Base-by-base conservation (phyloP, 1,140 invertebrate species). In the Maconellicoccus hirsutus region DNA sequence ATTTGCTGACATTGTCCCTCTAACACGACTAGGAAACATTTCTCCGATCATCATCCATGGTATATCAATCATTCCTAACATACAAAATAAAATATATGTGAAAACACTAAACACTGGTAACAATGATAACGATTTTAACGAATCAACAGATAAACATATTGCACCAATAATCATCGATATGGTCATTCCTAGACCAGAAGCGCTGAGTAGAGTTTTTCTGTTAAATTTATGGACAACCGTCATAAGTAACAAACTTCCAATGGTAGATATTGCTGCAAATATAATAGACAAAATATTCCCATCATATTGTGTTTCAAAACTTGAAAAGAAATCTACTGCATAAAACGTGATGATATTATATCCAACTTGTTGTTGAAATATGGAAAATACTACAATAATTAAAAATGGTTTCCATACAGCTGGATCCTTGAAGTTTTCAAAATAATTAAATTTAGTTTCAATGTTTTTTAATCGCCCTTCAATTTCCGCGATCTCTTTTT, bases 291-390 rank as follows among this genome's bases (percentile, higher is more conserved):
- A 84, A 0, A 86, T 79, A 74, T 86, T 86, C 38, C 86, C 86
- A 73, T 91, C 84, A 0, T 90, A 79, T 70, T 82, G 82, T 14
- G 86, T 81, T 1, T 86, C 85, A 14, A 87, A 84, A 4, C 2
- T 86, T 72, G 85, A 81, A 75, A 89, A 85, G 75, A 90, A 84
- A 71, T 82, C 84, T 0, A 90, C 86, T 0, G 86, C 85, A 75
- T 91, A 91, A 77, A 89, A 92, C 39, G 91, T 80, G 4, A 92
- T 85, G 0, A 88, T 86, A 78, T 92, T 89, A 25, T 89, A 87
- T 2, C 87, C 87, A 0, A 84, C 86, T 61, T 86, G 80, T 75
- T 88, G 86, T 82, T 89, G 87, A 72, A 88, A 84, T 4, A 85
- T 76, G 78, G 89, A 89, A 76, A 89, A 84, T 0, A 80, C 73